Conservation (phyloP, 2,113 vertebrate species). For the Phodopus roborovskii region DNA sequence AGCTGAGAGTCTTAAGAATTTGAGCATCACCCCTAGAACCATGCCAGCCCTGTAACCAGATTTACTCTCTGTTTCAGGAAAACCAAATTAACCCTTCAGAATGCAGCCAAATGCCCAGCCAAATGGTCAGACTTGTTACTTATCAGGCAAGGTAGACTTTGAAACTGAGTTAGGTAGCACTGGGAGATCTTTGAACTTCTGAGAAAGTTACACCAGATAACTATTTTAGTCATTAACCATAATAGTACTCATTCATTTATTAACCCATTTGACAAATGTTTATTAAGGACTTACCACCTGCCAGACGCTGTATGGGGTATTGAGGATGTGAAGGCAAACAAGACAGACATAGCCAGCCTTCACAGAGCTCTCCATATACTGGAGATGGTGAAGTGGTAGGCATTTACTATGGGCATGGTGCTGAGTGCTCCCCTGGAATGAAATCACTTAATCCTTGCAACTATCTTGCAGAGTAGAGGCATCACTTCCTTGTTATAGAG, state of each 20-base stretch:
- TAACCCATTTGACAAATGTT: not conserved
- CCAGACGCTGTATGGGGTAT: not conserved
- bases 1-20: not conserved
- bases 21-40: not conserved
- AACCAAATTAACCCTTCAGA: not conserved
- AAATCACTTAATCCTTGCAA: not conserved
- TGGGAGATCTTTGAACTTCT: conserved; percentile 16
- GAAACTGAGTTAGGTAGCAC: not conserved
- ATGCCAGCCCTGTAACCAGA: not conserved
- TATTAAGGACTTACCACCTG: not conserved
- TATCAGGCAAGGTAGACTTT: conserved; percentile 49
- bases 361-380: not conserved
- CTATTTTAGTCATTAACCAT: conserved; percentile 17
- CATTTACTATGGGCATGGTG: not conserved
- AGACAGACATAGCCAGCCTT: not conserved
- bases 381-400: not conserved
- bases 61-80: not conserved
- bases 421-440: not conserved
- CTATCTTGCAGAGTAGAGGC: not conserved
- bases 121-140: not conserved
- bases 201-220: conserved; percentile 6
- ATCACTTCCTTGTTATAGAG: not conserved
- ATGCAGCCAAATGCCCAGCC: not conserved
- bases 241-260: not conserved
- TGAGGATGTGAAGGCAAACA: not conserved